A percentile compares a stretch with the other conserved stretches of the same genome.
phyloP scores from a whole-genome alignment of 1,140 invertebrate genomes.

The Bombus polaris region DNA sequence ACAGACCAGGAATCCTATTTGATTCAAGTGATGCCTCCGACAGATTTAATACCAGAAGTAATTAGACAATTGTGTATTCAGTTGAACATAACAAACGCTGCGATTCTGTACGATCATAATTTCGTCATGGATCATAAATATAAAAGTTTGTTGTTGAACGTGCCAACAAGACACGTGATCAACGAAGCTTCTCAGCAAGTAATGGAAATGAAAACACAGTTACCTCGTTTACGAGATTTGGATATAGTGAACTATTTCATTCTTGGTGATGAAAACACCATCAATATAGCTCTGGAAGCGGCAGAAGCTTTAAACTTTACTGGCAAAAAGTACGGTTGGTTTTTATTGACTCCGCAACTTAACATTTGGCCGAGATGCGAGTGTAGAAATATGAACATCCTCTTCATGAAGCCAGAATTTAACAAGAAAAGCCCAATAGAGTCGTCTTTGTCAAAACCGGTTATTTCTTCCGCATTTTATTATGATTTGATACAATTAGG shows the following conservation, averaged over 20 bases:
- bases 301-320: slow-evolving; percentile 75
- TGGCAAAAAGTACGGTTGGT: slow-evolving; percentile 85
- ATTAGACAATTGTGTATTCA: slow-evolving; percentile 90
- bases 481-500: slow-evolving; percentile 91
- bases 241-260: slow-evolving; percentile 95
- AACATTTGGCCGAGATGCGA: slow-evolving; percentile 69
- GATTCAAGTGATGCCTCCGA: slow-evolving; percentile 89
- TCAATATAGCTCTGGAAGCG: slow-evolving; percentile 87
- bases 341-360: slow-evolving; percentile 84
- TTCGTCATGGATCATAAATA: slow-evolving; percentile 97
- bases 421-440: neutral
- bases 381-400: slow-evolving; percentile 73
- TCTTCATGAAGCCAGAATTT: slow-evolving; percentile 71
- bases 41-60: slow-evolving; percentile 91
- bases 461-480: slow-evolving; percentile 89
- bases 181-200: slow-evolving; percentile 84
- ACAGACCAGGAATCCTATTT: slow-evolving; percentile 88
- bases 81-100: slow-evolving; percentile 95
- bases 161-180: slow-evolving; percentile 93
- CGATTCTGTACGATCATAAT: slow-evolving; percentile 93
- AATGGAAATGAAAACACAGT: slow-evolving; percentile 85
- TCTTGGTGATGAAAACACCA: slow-evolving; percentile 87
- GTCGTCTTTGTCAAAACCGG: slow-evolving; percentile 63
- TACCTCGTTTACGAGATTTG: slow-evolving; percentile 88
- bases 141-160: slow-evolving; percentile 93